These are phyloP conservation scores for Euphydryas editha DNA, from an alignment of 2,888 invertebrate species.

Conservation along the genomic window DNA sequence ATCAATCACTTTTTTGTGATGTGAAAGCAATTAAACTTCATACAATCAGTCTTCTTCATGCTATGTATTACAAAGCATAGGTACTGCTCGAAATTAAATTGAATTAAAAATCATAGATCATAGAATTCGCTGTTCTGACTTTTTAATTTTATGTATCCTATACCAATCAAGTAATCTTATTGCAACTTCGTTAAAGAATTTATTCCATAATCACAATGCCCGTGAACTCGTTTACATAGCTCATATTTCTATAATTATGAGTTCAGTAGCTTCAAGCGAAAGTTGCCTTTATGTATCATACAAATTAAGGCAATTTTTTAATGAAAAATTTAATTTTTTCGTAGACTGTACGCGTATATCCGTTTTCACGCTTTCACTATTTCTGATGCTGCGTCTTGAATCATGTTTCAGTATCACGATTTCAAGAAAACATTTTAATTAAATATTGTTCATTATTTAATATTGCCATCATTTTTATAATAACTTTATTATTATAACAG, in stretches of 20 bases:
- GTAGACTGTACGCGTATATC: conserved; percentile 45
- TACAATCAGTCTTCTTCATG: too few relatives aligned
- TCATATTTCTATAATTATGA: conserved; percentile 13
- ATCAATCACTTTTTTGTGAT: too few relatives aligned
- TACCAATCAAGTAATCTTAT: neutral
- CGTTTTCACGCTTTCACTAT: conserved; percentile 71
- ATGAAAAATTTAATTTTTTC: conserved; percentile 49
- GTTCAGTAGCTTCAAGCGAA: conserved; percentile 46
- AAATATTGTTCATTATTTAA: conserved; percentile 12
- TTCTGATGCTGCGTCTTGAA: conserved; percentile 28
- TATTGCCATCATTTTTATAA: neutral
- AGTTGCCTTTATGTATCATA: conserved; percentile 46
- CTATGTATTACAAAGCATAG: too few relatives aligned
- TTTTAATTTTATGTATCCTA: neutral
- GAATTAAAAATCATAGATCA: neutral
- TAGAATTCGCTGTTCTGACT: neutral
- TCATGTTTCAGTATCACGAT: conserved; percentile 17
- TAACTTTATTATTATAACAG: neutral
- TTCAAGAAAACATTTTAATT: conserved; percentile 14
- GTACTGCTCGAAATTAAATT: too few relatives aligned
- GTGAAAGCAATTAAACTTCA: too few relatives aligned
- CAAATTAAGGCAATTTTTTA: conserved; percentile 59
- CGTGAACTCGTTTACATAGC: conserved; percentile 2
- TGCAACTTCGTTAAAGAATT: neutral
- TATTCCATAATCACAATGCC: conserved; percentile 3